Base-by-base conservation (phyloP, 2,888 invertebrate genomes). In the Meloe dianella region DNA sequence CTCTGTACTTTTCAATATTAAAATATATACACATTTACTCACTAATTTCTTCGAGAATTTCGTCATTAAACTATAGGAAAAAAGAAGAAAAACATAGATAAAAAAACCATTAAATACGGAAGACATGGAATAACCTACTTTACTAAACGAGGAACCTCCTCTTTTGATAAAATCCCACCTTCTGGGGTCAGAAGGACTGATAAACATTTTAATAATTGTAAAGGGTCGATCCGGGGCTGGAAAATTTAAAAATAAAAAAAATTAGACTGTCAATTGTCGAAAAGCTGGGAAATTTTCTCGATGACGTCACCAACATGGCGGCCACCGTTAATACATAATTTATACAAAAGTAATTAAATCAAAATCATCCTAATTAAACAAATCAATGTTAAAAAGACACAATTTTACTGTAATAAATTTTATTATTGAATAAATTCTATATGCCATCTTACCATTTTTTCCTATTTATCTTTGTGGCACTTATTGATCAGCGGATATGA, bases 41-140 rank as follows among this genome's bases (percentile, higher is more conserved):
- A 97, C 97, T 74, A 97, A 87, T 84, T 97, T 97, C 83, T 94
- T 95, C 1, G 96, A 96, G 86, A 94, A 96, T 84, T 96, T 96
- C 58, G 92, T 93, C 97, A 97, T 97, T 80, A 97, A 89, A 82
- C 96, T 96, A 87, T 76, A 90, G 89, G 75, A 77, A 57, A 76
- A 60, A 54, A n/a, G 63, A 65, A 54, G 22, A 29, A 47, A 41
- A 41, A 41, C n/a, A 12, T 12, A 3, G 3, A 35, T 32, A 35
- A 14, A 5, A 41, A 41, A 41, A n/a, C 7, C n/a, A 41, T 17
- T 17, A 17, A 41, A 41, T 17, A 1, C n/a, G 7, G 7, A 41
- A n/a, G n/a, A n/a, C n/a, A n/a, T n/a, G n/a, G 6, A 17, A 41
- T n/a, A 47, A 85, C 89, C 89, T 88, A 95, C 95, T 90, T 91